Percentiles rank a stretch among this genome's conserved stretches.
Conservation (phyloP, 2,888 invertebrate genomes). For the Eupeodes latifasciatus region DNA sequence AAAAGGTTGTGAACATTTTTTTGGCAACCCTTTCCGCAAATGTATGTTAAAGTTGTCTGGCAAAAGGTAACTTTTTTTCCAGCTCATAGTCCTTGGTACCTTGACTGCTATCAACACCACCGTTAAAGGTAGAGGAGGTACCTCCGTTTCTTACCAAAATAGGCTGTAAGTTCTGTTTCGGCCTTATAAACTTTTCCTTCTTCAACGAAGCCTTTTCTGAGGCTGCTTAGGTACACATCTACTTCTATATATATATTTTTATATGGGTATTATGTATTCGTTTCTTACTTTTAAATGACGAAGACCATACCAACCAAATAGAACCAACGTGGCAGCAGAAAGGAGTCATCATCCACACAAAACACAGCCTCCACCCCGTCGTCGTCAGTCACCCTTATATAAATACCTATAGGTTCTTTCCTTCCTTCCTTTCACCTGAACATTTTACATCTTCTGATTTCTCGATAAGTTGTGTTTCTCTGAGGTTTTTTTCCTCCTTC, state of each 20-base stretch:
- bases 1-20: constrained; percentile 67
- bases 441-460: constrained; percentile 73
- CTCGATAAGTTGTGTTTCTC: constrained; percentile 70
- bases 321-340: constrained; percentile 7
- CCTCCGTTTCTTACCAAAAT: not conserved
- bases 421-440: constrained; percentile 30
- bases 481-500: constrained; percentile 10
- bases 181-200: constrained; percentile 70
- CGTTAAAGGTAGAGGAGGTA: not conserved
- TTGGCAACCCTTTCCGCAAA: constrained; percentile 74
- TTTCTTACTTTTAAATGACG: constrained; percentile 40
- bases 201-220: constrained; percentile 2
- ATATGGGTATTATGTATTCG: constrained; percentile 25
- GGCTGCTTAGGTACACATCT: not conserved
- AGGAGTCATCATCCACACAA: constrained; percentile 46
- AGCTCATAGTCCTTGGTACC: constrained; percentile 19
- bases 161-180: constrained; percentile 58
- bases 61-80: constrained; percentile 61
- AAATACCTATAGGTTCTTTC: not conserved
- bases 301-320: constrained; percentile 35
- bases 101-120: constrained; percentile 64
- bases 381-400: not conserved
- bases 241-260: not conserved
- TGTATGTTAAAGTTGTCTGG: constrained; percentile 73
- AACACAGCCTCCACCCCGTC: constrained; percentile 2